Percentiles rank a stretch among this genome's conserved stretches.
These are phyloP conservation scores for Plebejus anna DNA, from an alignment of 2,888 invertebrate species.

Conservation along the genomic window DNA sequence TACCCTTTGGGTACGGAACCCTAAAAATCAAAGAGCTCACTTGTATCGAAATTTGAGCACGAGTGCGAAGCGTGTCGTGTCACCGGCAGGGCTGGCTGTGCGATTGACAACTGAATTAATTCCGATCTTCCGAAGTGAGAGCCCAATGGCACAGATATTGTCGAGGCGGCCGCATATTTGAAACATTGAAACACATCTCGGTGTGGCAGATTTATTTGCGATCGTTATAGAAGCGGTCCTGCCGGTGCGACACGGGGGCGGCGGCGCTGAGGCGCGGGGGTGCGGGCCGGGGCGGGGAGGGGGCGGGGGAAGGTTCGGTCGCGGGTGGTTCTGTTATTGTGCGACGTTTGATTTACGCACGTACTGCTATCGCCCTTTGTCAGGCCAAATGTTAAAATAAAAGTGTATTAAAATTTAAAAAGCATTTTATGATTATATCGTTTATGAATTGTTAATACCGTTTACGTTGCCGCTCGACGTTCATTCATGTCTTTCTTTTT, in stretches of 20 bases:
- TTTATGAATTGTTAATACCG: constrained; percentile 29
- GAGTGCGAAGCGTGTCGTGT: not conserved
- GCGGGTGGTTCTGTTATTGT: constrained; percentile 74
- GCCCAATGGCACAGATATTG: constrained; percentile 69
- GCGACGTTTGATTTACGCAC: constrained; percentile 79
- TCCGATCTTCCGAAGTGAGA: constrained; percentile 51
- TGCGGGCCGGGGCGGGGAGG: constrained; percentile 46
- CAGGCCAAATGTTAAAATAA: constrained; percentile 62
- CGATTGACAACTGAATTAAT: constrained; percentile 23
- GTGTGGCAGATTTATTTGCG: constrained; percentile 75
- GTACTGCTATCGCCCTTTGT: constrained; percentile 78
- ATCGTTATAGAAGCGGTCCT: constrained; percentile 56
- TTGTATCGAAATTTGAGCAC: not conserved
- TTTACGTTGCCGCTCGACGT: constrained; percentile 27
- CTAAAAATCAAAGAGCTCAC: not conserved
- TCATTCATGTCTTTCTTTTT: constrained; percentile 20
- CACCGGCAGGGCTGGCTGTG: not conserved
- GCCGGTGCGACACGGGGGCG: constrained; percentile 45
- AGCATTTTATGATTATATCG: constrained; percentile 30
- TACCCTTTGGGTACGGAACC: too few relatives aligned
- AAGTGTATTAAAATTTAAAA: constrained; percentile 31
- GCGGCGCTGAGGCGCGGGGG: constrained; percentile 47
- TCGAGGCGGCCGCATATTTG: constrained; percentile 45
- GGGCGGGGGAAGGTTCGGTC: constrained; percentile 49
- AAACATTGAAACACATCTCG: constrained; percentile 63